Percentiles rank a stretch among this genome's conserved stretches.
phyloP scores from a whole-genome alignment of 2,888 invertebrate species.

The Laothoe populi region DNA sequence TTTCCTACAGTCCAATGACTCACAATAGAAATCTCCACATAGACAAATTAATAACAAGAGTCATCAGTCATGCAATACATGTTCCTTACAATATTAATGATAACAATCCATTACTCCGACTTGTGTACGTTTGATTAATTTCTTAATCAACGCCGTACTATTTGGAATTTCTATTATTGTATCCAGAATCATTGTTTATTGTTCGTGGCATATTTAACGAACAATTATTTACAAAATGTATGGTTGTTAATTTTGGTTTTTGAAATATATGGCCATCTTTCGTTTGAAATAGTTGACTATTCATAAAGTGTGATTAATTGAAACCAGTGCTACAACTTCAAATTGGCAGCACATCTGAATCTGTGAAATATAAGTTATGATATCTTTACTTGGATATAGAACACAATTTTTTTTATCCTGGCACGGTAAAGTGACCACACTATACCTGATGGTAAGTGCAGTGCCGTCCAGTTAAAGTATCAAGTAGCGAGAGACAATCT shows the following conservation, averaged over 20 bases:
- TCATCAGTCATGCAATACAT: slow-evolving; percentile 42
- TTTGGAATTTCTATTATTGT: slow-evolving; percentile 1
- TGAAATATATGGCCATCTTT: background rate
- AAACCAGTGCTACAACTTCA: no score
- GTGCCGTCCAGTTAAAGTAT: no score
- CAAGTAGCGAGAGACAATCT: no score
- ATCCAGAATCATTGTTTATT: background rate
- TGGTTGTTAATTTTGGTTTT: background rate
- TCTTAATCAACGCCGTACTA: slow-evolving; percentile 40
- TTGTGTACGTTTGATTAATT: slow-evolving; percentile 47
- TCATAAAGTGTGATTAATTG: background rate
- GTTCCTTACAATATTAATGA: slow-evolving; percentile 49
- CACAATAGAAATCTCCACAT: slow-evolving; percentile 23
- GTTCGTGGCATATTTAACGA: background rate
- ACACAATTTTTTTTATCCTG: no score
- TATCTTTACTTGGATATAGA: no score
- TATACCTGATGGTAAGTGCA: no score
- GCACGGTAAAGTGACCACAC: no score
- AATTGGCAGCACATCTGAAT: no score
- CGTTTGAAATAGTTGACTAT: background rate
- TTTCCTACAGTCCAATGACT: background rate
- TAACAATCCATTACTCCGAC: slow-evolving; percentile 44
- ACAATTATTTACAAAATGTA: background rate
- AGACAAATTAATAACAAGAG: slow-evolving; percentile 36
- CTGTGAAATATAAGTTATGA: no score